Evolutionary conservation across 2,888 invertebrate genomes (phyloP), one percentile per base, ranked within the genome.

Genomic region (Ornithoptera alexandrae): DNA sequence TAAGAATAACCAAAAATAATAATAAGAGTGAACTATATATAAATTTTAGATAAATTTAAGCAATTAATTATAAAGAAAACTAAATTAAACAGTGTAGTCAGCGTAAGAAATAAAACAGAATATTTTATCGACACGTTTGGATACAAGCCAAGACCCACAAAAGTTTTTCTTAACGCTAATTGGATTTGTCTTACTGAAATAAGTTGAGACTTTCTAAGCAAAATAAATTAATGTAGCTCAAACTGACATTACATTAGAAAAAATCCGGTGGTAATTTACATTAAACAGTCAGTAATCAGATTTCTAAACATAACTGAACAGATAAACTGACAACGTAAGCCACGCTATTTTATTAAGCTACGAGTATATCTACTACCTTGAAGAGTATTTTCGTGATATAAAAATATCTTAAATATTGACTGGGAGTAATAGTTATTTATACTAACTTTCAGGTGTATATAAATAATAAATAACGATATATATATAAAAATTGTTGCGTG

Each of bases 141-240:
- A 87, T 76, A 73, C 74, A 74, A 69, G 87, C 90, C 92, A 91
- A 89, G 85, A 84, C 80, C 78, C 72, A 85, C 85, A 78, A 77
- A 86, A 87, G 81, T 87, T 89, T 86, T 81, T 76, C 79, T 82
- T 75, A 79, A 83, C 84, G 81, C 85, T 90, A 91, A 91, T 91
- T 90, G 85, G 84, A 89, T 89, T 89, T 87, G 86, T 75, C 79
- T 75, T 72, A 78, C 78, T 68, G 75, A 75, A 75, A 73, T 39
- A 78, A 77, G 74, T 76, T 75, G 72, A 76, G 72, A 74, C 74
- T 75, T 76, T 72, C n/a, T 10, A 5, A n/a, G 53, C 18, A 5
- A 53, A 53, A n/a, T n/a, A 53, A 53, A n/a, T 53, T 18, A 4
- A n/a, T n/a, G 53, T 53, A 15, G n/a, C 18, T 53, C n/a, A 53